A percentile compares a stretch with the other conserved stretches of the same genome.
Evolutionary conservation across 2,888 invertebrate genomes (phyloP).

Genomic region (Drosophila tanythrix): DNA sequence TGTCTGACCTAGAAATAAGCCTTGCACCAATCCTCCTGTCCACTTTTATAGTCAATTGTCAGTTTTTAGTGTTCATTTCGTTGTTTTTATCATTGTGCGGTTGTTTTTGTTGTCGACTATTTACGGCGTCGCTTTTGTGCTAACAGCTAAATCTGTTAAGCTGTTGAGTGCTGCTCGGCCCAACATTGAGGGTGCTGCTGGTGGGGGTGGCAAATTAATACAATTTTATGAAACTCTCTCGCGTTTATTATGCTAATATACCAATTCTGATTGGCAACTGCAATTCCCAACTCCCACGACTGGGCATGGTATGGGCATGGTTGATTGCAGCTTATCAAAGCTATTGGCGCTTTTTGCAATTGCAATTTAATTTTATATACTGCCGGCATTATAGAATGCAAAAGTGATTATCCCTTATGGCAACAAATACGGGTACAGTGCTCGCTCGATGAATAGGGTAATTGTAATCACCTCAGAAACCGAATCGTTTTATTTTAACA

Average conservation of each 20-base stretch:
- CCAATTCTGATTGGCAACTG: slow-evolving; percentile 29
- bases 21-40: neutral
- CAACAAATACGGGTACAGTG: slow-evolving; percentile 31
- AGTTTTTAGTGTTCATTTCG: slow-evolving; percentile 39
- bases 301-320: slow-evolving; percentile 5
- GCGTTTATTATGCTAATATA: slow-evolving; percentile 74
- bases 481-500: slow-evolving; percentile 11
- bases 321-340: slow-evolving; percentile 70
- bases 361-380: slow-evolving; percentile 67
- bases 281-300: slow-evolving; percentile 17
- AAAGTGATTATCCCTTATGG: slow-evolving; percentile 72
- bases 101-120: slow-evolving; percentile 42
- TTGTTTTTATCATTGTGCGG: slow-evolving; percentile 2
- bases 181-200: neutral
- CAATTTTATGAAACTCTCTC: slow-evolving; percentile 64
- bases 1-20: slow-evolving; percentile 70
- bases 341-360: slow-evolving; percentile 56
- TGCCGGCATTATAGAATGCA: slow-evolving; percentile 62
- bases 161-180: slow-evolving; percentile 65
- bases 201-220: slow-evolving; percentile 59
- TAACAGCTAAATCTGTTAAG: slow-evolving; percentile 71
- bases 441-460: neutral
- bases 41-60: slow-evolving; percentile 24
- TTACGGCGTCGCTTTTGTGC: slow-evolving; percentile 56
- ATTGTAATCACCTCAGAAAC: neutral